A percentile compares a stretch with the other conserved stretches of the same genome.
These are phyloP conservation scores for Tenebrosternarchus preto DNA, from an alignment of 2,113 vertebrate species.

Conservation along the genomic window DNA sequence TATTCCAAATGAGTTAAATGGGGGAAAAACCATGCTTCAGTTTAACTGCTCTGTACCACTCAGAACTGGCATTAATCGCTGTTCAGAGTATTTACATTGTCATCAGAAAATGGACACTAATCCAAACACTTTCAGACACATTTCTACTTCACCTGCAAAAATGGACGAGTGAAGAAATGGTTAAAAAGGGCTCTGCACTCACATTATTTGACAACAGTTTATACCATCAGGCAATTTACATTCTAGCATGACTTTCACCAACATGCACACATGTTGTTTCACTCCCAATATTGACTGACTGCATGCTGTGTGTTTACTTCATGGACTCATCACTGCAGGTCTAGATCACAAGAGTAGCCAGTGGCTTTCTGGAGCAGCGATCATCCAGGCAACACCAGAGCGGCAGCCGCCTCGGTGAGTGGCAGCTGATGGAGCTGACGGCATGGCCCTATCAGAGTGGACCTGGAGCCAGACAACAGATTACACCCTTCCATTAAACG, in stretches of 20 bases:
- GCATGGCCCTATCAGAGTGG: neutral
- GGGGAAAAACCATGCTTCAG: neutral
- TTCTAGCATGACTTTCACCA: neutral
- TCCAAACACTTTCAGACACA: neutral
- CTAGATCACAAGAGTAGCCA: neutral
- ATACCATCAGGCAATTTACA: slow-evolving; percentile 17
- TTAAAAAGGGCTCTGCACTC: neutral
- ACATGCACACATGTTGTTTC: slow-evolving; percentile 20
- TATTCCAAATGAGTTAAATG: neutral
- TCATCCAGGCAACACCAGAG: neutral
- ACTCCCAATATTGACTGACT: slow-evolving; percentile 31
- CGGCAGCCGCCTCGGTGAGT: too few relatives aligned
- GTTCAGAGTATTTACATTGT: neutral
- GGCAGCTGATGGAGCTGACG: neutral
- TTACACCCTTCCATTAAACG: too few relatives aligned
- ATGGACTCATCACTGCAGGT: slow-evolving; percentile 35
- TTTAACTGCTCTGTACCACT: neutral
- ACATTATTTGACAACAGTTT: slow-evolving; percentile 27
- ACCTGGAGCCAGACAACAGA: too few relatives aligned
- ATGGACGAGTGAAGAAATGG: slow-evolving; percentile 3
- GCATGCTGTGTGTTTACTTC: slow-evolving; percentile 26
- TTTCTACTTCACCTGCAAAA: neutral
- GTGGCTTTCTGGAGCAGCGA: neutral
- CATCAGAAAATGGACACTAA: neutral
- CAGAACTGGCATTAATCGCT: neutral